Base-by-base conservation (phyloP, 2,797 vertebrate genomes). In the Sebastes elongatus region DNA sequence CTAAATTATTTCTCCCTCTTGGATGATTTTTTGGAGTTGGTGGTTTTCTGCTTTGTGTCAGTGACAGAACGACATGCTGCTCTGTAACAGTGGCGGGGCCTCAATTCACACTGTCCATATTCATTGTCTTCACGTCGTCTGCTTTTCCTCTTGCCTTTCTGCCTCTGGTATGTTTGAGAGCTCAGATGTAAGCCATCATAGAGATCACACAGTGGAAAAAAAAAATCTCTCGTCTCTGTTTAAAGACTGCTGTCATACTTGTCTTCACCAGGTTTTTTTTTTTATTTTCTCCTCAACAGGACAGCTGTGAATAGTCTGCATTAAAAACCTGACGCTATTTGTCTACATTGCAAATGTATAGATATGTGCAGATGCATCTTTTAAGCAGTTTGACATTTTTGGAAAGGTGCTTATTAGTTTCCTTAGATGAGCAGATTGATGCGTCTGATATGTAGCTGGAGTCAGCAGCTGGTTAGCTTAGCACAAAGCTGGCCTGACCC, bases 31-130 rank as follows among this genome's bases (percentile, higher is more conserved):
- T 65, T 49, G 0, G 14, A 49, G 30, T 65, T 25, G 2, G 25
- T 2, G 22, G 75, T 80, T 73, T 56, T 64, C 42, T 72, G n/a
- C 67, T 73, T 25, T 2, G 23, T 72, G 38, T 81, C 53, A 25
- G 38, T 63, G 60, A 83, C 72, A 76, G 42, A 23, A 65, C 1
- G 20, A 78, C 74, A 57, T 82, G 76, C 73, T 82, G 72, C 82
- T 61, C 42, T 75, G 74, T 56, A 82, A 69, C 27, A 35, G 30
- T 7, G 9, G 5, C 1, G 1, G 60, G 61, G 63, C 35, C 64
- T 74, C 65, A 38, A 11, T 78, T 88, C 76, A 66, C 69, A 53
- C 74, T 59, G 73, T 86, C 84, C 60, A 55, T 78, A 49, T 71
- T 89, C 18, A 49, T n/a, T 10, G 52, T 53, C 52, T 53, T 53